A percentile compares a stretch with the other conserved stretches of the same genome.
Evolutionary conservation across 2,113 vertebrate species (phyloP).

Genomic region (Cranoglanis bouderius): DNA sequence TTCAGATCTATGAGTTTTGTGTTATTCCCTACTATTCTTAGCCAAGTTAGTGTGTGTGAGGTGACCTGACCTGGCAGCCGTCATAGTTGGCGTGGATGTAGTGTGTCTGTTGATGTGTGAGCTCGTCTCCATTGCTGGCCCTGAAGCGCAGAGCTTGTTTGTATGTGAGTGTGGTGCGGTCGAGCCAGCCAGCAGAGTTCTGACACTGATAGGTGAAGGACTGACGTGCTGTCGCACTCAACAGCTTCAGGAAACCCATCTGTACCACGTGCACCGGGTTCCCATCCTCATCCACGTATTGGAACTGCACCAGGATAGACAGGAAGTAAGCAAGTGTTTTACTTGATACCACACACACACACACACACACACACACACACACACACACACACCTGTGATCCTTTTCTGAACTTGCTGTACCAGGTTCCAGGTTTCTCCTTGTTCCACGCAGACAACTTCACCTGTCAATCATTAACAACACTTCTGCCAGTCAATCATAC

Average conservation of each 20-base stretch:
- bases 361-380: slow-evolving; percentile 19
- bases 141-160: slow-evolving; percentile 87
- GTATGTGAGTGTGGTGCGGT: slow-evolving; percentile 75
- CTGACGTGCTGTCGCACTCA: slow-evolving; percentile 88
- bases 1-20: background rate
- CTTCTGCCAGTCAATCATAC: background rate
- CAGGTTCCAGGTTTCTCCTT: slow-evolving; percentile 88
- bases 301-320: slow-evolving; percentile 73
- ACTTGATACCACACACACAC: slow-evolving; percentile 51
- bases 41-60: background rate
- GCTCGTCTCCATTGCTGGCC: slow-evolving; percentile 87
- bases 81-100: slow-evolving; percentile 87
- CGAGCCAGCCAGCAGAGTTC: slow-evolving; percentile 90
- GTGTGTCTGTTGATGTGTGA: slow-evolving; percentile 86
- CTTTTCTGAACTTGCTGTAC: slow-evolving; percentile 96
- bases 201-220: slow-evolving; percentile 94
- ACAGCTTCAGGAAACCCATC: slow-evolving; percentile 91
- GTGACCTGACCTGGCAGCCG: slow-evolving; percentile 78
- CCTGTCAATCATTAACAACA: slow-evolving; percentile 75
- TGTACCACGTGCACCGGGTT: slow-evolving; percentile 89
- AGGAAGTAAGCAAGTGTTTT: background rate
- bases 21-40: background rate
- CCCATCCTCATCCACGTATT: slow-evolving; percentile 84
- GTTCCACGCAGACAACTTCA: slow-evolving; percentile 94
- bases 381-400: slow-evolving; percentile 82